Evolutionary conservation across 2,888 invertebrate genomes (phyloP).

Genomic region (Tipula lateralis): DNA sequence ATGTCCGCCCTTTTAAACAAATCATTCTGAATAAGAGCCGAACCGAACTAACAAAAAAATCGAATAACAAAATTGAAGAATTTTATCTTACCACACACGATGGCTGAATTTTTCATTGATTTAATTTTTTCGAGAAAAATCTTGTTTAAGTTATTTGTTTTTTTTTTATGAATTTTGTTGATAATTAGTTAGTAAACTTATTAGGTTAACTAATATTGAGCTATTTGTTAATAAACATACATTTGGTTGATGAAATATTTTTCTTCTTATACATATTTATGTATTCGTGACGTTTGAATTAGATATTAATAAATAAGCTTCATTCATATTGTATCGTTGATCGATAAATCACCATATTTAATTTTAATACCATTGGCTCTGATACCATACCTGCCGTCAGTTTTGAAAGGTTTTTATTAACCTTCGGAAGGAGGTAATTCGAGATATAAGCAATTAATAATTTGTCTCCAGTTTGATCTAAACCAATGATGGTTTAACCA

Average conservation of each 20-base stretch:
- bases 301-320: neutral
- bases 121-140: conserved; percentile 14
- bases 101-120: conserved; percentile 19
- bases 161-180: conserved; percentile 12
- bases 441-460: no score
- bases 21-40: neutral
- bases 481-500: no score
- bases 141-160: conserved; percentile 9
- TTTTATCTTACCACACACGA: conserved; percentile 24
- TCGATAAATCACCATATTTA: no score
- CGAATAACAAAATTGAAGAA: conserved; percentile 19
- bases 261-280: neutral
- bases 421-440: no score
- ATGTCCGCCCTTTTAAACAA: conserved; percentile 24
- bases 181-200: conserved; percentile 24
- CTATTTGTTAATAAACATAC: neutral
- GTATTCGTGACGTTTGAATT: neutral
- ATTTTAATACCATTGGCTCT: no score
- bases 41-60: conserved; percentile 16
- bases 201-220: neutral
- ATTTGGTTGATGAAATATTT: neutral
- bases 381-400: no score
- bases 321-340: neutral
- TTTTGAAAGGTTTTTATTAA: no score
- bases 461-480: no score